Base-by-base conservation (phyloP, 64 coral and sea anemone genomes). In the Montipora efflorescens region DNA sequence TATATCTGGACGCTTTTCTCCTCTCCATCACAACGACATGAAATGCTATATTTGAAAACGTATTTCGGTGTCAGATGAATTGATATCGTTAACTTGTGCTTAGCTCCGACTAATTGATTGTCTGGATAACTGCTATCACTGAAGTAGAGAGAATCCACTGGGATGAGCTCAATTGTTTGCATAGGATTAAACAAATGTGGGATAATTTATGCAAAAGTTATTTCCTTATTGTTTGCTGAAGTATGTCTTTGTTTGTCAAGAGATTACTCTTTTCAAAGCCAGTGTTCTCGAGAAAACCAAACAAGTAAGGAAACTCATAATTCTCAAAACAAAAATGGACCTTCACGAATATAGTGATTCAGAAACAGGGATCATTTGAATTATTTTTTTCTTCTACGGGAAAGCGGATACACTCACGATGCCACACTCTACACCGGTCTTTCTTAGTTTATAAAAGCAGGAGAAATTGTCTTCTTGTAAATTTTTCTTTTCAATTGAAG, bases 31-130 rank as follows among this genome's bases (percentile, higher is more conserved):
- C 76, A 81, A 88, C 84, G 19, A 80, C 77, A 75, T 48, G 47
- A 80, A 93, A 55, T 5, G 51, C 74, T 16, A 87, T 93, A 76
- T 93, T 93, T 87, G 91, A 87, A 93, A 87, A 76, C 66, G 48
- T 47, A 5, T 61, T 75, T 93, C 74, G 84, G 22, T 66, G 46
- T 66, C 47, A 15, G 55, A 68, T 69, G 75, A 15, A 47, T 48
- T 93, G 87, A 93, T 36, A 36, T 36, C 1, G 36, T 36, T 36
- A 36, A 36, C 36, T 36, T 36, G 36, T 2, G 2, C 36, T 36
- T 36, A 36, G 36, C 36, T 36, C 36, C 36, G 36, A 36, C 36
- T 36, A 36, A 36, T 36, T 36, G 36, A 36, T 36, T 36, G 36
- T 36, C 36, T 36, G 36, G 36, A 36, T 36, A 36, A 36, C 36